Percentiles rank a stretch among this genome's conserved stretches.
Conservation (phyloP, 2,113 vertebrate species). For the Saccopteryx leptura region DNA sequence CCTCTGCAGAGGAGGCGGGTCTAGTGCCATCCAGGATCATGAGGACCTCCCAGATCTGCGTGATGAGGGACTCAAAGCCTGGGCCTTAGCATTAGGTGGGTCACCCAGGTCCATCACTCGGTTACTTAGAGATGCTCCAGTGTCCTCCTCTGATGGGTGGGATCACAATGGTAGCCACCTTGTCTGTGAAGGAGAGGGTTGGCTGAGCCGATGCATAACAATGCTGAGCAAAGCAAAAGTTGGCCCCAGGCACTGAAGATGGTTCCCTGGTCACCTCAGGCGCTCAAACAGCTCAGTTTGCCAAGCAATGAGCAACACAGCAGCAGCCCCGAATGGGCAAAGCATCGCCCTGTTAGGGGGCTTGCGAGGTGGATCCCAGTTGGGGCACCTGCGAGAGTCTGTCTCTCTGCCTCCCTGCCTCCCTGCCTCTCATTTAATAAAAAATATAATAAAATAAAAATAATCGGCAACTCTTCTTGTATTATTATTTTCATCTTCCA, state of each 20-base stretch:
- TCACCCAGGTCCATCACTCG: neutral
- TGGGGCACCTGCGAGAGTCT: too few relatives aligned
- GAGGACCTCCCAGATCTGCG: neutral
- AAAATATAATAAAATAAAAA: neutral
- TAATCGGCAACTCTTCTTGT: neutral
- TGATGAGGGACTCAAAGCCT: neutral
- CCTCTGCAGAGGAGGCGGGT: neutral
- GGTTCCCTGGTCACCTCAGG: too few relatives aligned
- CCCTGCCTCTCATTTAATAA: too few relatives aligned
- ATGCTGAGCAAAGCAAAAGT: neutral
- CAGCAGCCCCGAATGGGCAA: too few relatives aligned
- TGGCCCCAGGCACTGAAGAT: too few relatives aligned
- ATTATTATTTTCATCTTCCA: neutral
- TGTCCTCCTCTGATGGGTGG: neutral
- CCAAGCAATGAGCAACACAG: too few relatives aligned
- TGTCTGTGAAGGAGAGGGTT: fast-evolving
- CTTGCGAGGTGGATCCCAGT: too few relatives aligned
- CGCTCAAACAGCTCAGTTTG: too few relatives aligned
- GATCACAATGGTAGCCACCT: neutral
- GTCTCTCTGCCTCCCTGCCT: too few relatives aligned
- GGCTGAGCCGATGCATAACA: neutral
- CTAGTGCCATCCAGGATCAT: neutral
- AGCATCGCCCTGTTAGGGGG: too few relatives aligned
- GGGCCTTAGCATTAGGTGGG: neutral
- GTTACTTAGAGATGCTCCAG: neutral